Evolutionary conservation across 2,888 invertebrate species (phyloP).

Genomic region (Abscondita cerata): DNA sequence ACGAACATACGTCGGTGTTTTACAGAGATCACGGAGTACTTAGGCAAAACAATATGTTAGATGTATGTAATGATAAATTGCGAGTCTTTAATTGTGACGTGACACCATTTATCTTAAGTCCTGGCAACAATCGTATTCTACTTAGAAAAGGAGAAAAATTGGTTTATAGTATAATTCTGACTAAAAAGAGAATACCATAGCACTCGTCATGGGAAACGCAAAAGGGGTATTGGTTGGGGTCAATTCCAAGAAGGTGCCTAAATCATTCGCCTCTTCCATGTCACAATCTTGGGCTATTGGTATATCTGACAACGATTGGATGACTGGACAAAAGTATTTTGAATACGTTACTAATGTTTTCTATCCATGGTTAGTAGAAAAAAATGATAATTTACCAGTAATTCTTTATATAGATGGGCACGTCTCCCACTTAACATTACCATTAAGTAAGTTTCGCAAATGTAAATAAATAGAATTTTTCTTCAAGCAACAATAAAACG

Average conservation of each 20-base stretch:
- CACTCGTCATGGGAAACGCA: background rate
- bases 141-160: background rate
- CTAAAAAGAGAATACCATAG: background rate
- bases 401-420: conserved; percentile 13
- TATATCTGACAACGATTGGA: conserved; percentile 5
- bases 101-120: conserved; percentile 34
- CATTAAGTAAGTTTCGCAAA: conserved; percentile 17
- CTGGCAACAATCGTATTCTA: conserved; percentile 26
- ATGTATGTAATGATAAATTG: background rate
- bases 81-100: conserved; percentile 35
- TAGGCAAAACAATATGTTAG: background rate
- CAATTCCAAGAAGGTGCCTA: background rate
- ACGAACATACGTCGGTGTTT: too few relatives aligned
- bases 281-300: background rate
- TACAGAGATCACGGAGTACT: background rate
- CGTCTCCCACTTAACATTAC: conserved; percentile 9
- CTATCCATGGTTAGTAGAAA: conserved; percentile 10
- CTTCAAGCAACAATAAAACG: too few relatives aligned
- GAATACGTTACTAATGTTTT: conserved; percentile 9
- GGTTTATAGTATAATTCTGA: background rate
- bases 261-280: background rate
- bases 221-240: background rate
- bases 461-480: conserved; percentile 31
- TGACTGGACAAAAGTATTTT: conserved; percentile 1
- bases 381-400: background rate